phyloP scores from a whole-genome alignment of 2,888 invertebrate species.

The Hypomecis atomaria region DNA sequence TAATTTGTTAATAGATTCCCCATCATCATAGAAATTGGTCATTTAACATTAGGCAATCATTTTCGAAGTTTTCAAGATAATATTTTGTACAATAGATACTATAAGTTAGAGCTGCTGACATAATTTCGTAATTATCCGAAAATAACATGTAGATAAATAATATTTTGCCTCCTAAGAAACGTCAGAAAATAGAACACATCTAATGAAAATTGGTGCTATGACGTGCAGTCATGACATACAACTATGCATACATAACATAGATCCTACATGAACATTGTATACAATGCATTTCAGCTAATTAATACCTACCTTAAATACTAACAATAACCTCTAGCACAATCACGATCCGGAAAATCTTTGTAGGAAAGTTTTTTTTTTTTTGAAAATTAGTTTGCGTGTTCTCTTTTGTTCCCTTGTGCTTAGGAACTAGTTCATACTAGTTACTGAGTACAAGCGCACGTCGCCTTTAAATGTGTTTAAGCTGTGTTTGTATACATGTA shows the following conservation, averaged over 20 bases:
- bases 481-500: too few relatives aligned
- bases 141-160: neutral
- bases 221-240: slow-evolving; percentile 35
- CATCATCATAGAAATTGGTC: slow-evolving; percentile 6
- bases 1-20: slow-evolving; percentile 24
- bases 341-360: too few relatives aligned
- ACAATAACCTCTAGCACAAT: slow-evolving; percentile 15
- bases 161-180: neutral
- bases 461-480: too few relatives aligned
- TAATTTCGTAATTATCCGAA: neutral
- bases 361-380: too few relatives aligned
- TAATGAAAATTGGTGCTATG: slow-evolving; percentile 36
- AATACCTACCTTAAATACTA: slow-evolving; percentile 34
- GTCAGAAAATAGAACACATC: slow-evolving; percentile 14
- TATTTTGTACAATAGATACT: neutral
- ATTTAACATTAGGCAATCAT: neutral
- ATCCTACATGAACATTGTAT: slow-evolving; percentile 28
- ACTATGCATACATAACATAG: slow-evolving; percentile 27
- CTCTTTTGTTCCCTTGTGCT: too few relatives aligned
- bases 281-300: slow-evolving; percentile 32
- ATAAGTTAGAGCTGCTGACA: neutral
- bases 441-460: too few relatives aligned
- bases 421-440: too few relatives aligned
- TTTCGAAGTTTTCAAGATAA: neutral
- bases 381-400: too few relatives aligned